Evolutionary conservation across 2,113 vertebrate species (phyloP).

Genomic region (Pseudorhombus dupliciocellatus): DNA sequence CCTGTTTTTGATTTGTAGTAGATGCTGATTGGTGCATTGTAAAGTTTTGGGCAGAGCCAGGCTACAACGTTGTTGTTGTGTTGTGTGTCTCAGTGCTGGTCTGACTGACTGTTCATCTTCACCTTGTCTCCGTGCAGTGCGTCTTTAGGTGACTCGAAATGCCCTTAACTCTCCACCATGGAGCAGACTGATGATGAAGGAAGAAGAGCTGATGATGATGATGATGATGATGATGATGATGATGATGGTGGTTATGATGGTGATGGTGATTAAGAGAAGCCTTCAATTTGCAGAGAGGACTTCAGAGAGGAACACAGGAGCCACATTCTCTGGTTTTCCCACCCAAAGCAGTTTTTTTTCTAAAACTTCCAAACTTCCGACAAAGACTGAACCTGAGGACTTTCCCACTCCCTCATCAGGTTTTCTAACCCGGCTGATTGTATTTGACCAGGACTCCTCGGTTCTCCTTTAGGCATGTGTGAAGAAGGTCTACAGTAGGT

Average conservation of each 20-base stretch:
- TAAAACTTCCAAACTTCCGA: constrained; percentile 28
- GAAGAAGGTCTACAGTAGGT: constrained; percentile 52
- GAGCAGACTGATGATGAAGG: constrained; percentile 74
- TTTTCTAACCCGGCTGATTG: constrained; percentile 20
- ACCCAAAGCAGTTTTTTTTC: constrained; percentile 25
- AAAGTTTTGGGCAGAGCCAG: too few relatives aligned
- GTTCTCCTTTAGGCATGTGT: constrained; percentile 38
- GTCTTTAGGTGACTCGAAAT: constrained; percentile 60
- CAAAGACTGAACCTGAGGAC: constrained; percentile 28
- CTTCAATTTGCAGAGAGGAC: constrained; percentile 69
- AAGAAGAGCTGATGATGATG: constrained; percentile 30
- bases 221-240: constrained; percentile 4
- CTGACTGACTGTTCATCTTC: not conserved
- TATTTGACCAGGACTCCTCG: constrained; percentile 42
- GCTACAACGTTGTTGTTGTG: too few relatives aligned
- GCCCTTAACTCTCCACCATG: constrained; percentile 59
- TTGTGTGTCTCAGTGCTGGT: not conserved
- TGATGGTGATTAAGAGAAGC: constrained; percentile 31
- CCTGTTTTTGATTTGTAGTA: too few relatives aligned
- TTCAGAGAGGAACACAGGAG: constrained; percentile 54
- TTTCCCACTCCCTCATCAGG: constrained; percentile 4
- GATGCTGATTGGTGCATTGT: too few relatives aligned
- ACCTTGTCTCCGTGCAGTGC: constrained; percentile 50
- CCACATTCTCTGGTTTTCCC: constrained; percentile 27
- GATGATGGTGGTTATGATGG: constrained; percentile 41